Conservation (phyloP, 1,140 invertebrate genomes). For the Ericerus pela region DNA sequence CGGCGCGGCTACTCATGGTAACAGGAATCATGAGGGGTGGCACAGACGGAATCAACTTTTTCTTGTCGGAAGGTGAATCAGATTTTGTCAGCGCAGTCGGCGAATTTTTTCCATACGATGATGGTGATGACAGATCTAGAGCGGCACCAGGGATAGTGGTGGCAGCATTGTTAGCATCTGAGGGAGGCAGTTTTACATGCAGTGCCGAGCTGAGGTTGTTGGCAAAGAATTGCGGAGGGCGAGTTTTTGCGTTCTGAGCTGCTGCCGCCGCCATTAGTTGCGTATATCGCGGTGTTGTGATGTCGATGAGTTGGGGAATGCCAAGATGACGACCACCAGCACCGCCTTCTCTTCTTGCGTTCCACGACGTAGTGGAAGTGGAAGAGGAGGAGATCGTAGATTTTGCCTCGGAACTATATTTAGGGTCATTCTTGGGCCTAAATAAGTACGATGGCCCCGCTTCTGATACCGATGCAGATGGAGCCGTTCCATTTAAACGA, state of each 20-base stretch:
- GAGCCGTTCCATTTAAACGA: background rate
- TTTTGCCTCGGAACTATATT: too few relatives aligned
- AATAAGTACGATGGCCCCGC: too few relatives aligned
- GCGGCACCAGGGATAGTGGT: background rate
- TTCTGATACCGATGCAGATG: background rate
- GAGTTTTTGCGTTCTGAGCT: background rate
- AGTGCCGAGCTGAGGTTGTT: background rate
- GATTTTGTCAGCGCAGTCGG: background rate
- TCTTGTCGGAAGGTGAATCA: background rate
- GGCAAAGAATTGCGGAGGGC: background rate
- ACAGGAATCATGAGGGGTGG: background rate
- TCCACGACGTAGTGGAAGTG: too few relatives aligned
- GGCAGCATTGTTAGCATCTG: background rate
- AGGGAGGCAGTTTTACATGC: background rate
- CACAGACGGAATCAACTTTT: background rate
- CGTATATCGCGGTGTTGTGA: conserved; percentile 11
- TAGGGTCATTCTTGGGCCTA: too few relatives aligned
- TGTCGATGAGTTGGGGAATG: conserved; percentile 17
- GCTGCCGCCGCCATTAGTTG: conserved; percentile 9
- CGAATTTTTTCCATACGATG: background rate
- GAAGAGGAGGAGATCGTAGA: too few relatives aligned
- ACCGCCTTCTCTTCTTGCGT: background rate
- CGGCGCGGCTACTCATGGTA: background rate
- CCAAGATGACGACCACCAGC: conserved; percentile 9
- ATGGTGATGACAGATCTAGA: background rate